These are phyloP conservation scores for Pyrgilauda ruficollis DNA, from an alignment of 2,113 vertebrate species.

Conservation along the genomic window DNA sequence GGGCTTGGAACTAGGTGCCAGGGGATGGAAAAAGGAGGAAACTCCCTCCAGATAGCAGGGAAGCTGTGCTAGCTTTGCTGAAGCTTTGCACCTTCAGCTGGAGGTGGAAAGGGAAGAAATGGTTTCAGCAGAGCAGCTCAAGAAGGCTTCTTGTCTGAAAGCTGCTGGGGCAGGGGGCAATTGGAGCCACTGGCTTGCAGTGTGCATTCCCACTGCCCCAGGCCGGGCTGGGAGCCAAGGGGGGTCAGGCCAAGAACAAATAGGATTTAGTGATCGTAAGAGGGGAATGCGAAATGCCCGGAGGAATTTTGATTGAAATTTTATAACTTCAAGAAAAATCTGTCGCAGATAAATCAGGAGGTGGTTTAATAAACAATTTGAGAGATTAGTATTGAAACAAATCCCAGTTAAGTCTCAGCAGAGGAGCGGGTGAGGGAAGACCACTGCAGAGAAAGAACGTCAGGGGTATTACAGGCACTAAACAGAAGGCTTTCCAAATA, in stretches of 20 bases:
- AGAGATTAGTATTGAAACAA: constrained; percentile 62
- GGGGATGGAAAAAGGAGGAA: constrained; percentile 2
- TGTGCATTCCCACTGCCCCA: neutral
- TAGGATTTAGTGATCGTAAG: constrained; percentile 49
- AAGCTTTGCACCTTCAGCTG: neutral
- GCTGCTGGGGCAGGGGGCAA: neutral
- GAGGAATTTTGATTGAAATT: constrained; percentile 73
- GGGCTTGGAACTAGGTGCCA: constrained; percentile 26
- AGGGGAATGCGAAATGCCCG: constrained; percentile 19
- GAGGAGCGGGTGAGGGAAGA: neutral
- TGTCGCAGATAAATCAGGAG: constrained; percentile 62
- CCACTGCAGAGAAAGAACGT: neutral
- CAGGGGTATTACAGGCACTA: constrained; percentile 52
- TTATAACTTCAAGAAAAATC: constrained; percentile 68
- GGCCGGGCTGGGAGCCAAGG: neutral
- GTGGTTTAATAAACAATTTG: constrained; percentile 65
- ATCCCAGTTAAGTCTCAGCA: constrained; percentile 53
- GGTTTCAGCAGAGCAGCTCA: neutral
- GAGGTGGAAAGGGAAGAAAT: neutral
- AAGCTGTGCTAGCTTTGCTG: neutral
- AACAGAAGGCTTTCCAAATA: constrained; percentile 65
- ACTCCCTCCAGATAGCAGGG: neutral
- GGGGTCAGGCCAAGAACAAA: constrained; percentile 17
- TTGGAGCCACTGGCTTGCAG: neutral
- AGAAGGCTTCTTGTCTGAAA: neutral